Evolutionary conservation across 2,888 invertebrate species (phyloP).

Genomic region (Cataglyphis livida): DNA sequence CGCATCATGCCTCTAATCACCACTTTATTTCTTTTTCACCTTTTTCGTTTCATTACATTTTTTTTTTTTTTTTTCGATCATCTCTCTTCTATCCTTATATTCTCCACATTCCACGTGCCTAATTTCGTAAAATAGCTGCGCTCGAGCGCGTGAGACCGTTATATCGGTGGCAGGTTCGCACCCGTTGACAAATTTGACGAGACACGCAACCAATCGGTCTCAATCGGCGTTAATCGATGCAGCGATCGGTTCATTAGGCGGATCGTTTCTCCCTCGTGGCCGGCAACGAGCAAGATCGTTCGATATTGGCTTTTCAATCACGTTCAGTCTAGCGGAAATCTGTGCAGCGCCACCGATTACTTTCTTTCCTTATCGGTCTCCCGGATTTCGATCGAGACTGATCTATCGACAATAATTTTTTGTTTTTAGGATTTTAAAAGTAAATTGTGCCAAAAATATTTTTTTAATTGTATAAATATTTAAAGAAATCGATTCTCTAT

Average conservation of each 20-base stretch:
- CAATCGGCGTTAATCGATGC: slow-evolving; percentile 83
- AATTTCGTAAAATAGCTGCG: slow-evolving; percentile 62
- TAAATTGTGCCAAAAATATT: slow-evolving; percentile 24
- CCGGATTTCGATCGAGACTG: slow-evolving; percentile 60
- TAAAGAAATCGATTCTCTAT: not conserved
- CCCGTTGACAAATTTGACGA: slow-evolving; percentile 85
- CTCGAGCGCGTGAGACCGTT: slow-evolving; percentile 62
- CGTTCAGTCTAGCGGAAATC: slow-evolving; percentile 82
- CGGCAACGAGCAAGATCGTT: slow-evolving; percentile 62
- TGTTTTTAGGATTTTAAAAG: slow-evolving; percentile 53
- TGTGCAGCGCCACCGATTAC: slow-evolving; percentile 62
- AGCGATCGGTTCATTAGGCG: slow-evolving; percentile 83
- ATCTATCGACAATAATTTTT: slow-evolving; percentile 48
- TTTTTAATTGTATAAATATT: not conserved
- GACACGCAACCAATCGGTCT: slow-evolving; percentile 83
- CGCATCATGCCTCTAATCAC: not conserved
- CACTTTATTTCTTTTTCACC: slow-evolving; percentile 2
- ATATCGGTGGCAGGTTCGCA: slow-evolving; percentile 75
- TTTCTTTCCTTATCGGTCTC: slow-evolving; percentile 66
- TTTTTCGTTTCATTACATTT: not conserved
- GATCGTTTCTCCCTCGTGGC: slow-evolving; percentile 75
- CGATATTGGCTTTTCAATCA: slow-evolving; percentile 82
- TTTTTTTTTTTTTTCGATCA: slow-evolving; percentile 11
- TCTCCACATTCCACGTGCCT: slow-evolving; percentile 1
- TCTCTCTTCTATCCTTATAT: not conserved